Evolutionary conservation across 2,113 vertebrate genomes (phyloP).

Genomic region (Gadus macrocephalus): DNA sequence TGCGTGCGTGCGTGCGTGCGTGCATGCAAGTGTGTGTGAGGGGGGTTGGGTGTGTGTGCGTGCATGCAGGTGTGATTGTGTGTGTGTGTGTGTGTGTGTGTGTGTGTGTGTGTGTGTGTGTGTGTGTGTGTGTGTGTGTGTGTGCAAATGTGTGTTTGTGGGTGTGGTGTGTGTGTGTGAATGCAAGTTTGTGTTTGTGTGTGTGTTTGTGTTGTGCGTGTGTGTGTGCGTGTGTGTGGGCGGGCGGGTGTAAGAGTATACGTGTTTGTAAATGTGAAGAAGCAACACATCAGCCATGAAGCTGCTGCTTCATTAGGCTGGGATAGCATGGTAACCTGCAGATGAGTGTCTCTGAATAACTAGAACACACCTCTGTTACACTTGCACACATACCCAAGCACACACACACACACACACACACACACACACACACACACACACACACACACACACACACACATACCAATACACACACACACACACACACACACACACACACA

Average conservation of each 20-base stretch:
- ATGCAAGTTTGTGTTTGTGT: neutral
- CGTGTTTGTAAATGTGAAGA: constrained; percentile 19
- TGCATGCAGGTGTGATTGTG: too few species aligned
- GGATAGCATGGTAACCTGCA: constrained; percentile 44
- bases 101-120: too few species aligned
- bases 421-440: too few species aligned
- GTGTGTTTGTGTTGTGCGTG: neutral
- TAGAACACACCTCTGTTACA: neutral
- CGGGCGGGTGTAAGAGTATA: neutral
- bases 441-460: too few species aligned
- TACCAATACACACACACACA: too few species aligned
- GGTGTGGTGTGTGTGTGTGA: too few species aligned
- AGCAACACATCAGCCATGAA: constrained; percentile 31
- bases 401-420: neutral
- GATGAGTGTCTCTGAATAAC: constrained; percentile 6
- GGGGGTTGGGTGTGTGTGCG: too few species aligned
- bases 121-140: neutral
- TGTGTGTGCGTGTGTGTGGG: constrained; percentile 1
- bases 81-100: too few species aligned
- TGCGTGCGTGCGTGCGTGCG: neutral
- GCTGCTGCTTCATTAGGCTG: constrained; percentile 36
- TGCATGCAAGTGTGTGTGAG: too few species aligned
- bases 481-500: too few species aligned
- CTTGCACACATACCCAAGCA: neutral
- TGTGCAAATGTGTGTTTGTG: neutral